Conservation (phyloP, 2,113 vertebrate genomes). For the Dolichotis patagonum region DNA sequence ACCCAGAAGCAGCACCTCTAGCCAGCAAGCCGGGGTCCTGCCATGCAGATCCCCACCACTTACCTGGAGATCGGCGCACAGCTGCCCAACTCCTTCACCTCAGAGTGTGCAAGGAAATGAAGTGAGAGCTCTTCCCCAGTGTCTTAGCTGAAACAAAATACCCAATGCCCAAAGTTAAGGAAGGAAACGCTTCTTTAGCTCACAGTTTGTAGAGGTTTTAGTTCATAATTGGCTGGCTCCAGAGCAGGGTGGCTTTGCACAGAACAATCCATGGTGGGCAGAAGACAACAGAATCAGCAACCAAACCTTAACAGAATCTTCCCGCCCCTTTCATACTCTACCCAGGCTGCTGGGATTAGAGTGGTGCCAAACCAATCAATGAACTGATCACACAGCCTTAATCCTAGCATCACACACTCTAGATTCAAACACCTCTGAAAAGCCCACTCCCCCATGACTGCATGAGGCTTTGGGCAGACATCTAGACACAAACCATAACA, state of each 20-base stretch:
- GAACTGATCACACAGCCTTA: not conserved
- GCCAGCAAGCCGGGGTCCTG: not conserved
- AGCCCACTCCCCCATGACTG: not conserved
- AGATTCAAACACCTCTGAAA: not conserved
- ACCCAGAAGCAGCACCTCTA: not conserved
- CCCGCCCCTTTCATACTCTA: not conserved
- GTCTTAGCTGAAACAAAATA: not conserved
- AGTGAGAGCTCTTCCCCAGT: not conserved
- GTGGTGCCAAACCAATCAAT: not conserved
- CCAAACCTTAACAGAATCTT: not conserved
- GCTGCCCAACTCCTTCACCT: not conserved
- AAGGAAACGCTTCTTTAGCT: not conserved
- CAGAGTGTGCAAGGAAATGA: not conserved
- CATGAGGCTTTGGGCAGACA: not conserved
- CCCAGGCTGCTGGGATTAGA: not conserved
- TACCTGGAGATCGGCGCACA: not conserved
- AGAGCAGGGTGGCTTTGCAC: not conserved
- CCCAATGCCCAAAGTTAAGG: not conserved
- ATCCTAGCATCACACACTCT: not conserved
- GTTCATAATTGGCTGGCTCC: not conserved
- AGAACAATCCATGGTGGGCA: not conserved
- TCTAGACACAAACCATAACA: not conserved
- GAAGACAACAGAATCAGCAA: not conserved
- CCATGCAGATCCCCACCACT: not conserved
- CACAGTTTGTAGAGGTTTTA: not conserved